Percentiles rank a stretch among this genome's conserved stretches.
phyloP scores from a whole-genome alignment of 2,888 invertebrate genomes.

The Auanema freiburgensis region DNA sequence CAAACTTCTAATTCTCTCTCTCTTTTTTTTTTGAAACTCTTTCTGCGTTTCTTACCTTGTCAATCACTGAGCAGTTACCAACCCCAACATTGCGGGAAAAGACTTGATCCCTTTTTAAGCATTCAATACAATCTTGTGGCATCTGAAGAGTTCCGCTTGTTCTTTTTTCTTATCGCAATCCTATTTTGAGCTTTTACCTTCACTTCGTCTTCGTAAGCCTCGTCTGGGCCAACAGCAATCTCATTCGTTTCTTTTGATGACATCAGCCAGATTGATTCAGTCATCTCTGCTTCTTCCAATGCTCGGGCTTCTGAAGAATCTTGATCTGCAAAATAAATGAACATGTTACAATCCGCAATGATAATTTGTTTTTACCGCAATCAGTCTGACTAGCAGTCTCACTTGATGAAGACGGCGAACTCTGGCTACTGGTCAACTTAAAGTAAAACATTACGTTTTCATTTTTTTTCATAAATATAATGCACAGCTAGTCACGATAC shows the following conservation, averaged over 20 bases:
- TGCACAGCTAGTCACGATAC: too few relatives aligned
- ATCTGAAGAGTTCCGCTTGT: constrained; percentile 1
- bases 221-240: constrained; percentile 24
- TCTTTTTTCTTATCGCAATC: neutral
- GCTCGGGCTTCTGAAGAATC: constrained; percentile 23
- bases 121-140: constrained; percentile 24
- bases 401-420: constrained; percentile 14
- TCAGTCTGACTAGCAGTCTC: constrained; percentile 24
- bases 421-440: neutral
- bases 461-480: too few relatives aligned
- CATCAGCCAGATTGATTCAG: constrained; percentile 27
- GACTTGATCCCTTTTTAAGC: constrained; percentile 24
- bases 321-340: neutral
- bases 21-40: too few relatives aligned
- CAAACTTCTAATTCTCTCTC: neutral
- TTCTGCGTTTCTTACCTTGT: constrained; percentile 29
- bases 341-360: too few relatives aligned
- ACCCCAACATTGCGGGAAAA: constrained; percentile 45
- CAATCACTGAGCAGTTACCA: constrained; percentile 35
- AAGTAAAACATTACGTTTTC: too few relatives aligned
- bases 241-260: constrained; percentile 22
- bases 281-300: constrained; percentile 24
- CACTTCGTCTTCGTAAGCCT: constrained; percentile 13
- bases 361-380: constrained; percentile 13
- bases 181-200: neutral